Conservation (phyloP, 1,140 invertebrate genomes). For the Trialeurodes vaporariorum region DNA sequence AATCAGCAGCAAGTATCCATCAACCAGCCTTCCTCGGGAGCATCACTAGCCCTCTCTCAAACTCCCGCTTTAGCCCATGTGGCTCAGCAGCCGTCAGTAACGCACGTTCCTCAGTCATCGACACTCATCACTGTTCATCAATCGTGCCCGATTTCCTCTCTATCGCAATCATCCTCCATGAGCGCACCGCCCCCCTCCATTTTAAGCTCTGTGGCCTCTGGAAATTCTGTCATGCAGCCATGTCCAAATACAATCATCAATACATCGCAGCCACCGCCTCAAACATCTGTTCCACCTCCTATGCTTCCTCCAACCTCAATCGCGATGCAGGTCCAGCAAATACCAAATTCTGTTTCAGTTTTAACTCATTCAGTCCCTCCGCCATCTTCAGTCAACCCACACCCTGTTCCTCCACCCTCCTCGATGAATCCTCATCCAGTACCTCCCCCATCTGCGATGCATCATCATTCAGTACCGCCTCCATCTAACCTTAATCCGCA, state of each 20-base stretch:
- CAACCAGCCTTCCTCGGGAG: neutral
- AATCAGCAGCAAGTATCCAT: neutral
- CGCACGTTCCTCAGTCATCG: neutral
- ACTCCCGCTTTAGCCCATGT: neutral
- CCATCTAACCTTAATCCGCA: slow-evolving; percentile 32
- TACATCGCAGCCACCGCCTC: neutral
- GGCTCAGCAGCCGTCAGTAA: neutral
- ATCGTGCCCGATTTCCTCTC: neutral
- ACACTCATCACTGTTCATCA: neutral
- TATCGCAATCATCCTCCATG: neutral
- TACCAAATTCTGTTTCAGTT: neutral
- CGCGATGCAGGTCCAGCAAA: slow-evolving; percentile 21
- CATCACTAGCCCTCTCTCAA: neutral
- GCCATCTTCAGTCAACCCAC: slow-evolving; percentile 30
- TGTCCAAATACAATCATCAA: neutral
- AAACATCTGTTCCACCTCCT: neutral
- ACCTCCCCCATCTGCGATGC: slow-evolving; percentile 16
- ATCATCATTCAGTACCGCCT: slow-evolving; percentile 21
- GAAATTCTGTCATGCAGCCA: neutral
- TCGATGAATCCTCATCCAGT: slow-evolving; percentile 21
- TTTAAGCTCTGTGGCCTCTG: neutral
- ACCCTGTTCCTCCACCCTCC: slow-evolving; percentile 24
- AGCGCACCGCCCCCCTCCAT: neutral
- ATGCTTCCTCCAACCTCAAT: slow-evolving; percentile 26
- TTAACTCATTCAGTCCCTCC: slow-evolving; percentile 28